Evolutionary conservation across 2,113 vertebrate genomes (phyloP).

Genomic region (Lamprotornis superbus): DNA sequence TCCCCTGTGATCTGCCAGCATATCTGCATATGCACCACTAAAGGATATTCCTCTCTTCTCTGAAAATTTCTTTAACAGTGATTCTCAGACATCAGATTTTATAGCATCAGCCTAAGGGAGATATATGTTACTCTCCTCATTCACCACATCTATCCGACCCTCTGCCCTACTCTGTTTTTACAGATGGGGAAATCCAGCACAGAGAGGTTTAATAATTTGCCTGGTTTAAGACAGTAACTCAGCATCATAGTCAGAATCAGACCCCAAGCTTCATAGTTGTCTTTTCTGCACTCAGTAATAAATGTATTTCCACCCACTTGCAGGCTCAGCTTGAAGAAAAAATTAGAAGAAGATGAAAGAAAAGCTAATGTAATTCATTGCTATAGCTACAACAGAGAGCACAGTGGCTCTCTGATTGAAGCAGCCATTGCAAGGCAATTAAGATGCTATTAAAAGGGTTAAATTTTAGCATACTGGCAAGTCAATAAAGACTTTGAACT

Average conservation of each 20-base stretch:
- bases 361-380: neutral
- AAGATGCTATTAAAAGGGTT: neutral
- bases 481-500: neutral
- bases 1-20: neutral
- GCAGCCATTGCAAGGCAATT: neutral
- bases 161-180: neutral
- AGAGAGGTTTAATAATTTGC: neutral
- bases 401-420: neutral
- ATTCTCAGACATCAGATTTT: neutral
- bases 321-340: slow-evolving; percentile 35
- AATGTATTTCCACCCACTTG: slow-evolving; percentile 25
- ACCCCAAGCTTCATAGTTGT: neutral
- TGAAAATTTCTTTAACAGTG: neutral
- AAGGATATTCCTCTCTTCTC: neutral
- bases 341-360: slow-evolving; percentile 9
- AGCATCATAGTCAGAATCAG: neutral
- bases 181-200: neutral
- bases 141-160: neutral
- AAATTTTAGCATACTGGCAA: neutral
- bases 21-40: neutral
- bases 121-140: neutral
- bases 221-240: neutral
- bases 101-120: neutral
- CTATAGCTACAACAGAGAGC: neutral
- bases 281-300: neutral